Conservation (phyloP, 2,797 vertebrate species). For the Chiroxiphia lanceolata region DNA sequence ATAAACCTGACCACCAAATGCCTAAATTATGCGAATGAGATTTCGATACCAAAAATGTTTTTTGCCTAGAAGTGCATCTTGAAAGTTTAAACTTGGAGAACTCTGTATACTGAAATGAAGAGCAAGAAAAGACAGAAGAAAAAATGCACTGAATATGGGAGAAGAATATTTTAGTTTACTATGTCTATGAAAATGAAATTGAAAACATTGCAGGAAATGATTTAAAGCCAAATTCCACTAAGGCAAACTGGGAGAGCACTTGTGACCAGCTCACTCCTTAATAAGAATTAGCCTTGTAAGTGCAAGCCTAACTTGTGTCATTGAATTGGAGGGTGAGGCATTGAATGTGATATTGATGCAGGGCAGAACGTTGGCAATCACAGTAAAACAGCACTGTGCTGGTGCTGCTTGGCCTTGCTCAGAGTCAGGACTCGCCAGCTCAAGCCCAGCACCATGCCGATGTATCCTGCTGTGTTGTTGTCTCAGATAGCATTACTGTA, state of each 20-base stretch:
- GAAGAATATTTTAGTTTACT: not conserved
- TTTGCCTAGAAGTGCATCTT: not conserved
- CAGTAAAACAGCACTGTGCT: accelerated
- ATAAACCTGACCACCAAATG: not conserved
- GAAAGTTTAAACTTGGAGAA: not conserved
- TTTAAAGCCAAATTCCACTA: not conserved
- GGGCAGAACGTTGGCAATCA: accelerated
- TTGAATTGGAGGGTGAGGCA: not conserved
- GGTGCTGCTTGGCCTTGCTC: not conserved
- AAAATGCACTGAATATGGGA: not conserved
- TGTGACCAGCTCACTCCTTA: not conserved
- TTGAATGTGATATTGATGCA: not conserved
- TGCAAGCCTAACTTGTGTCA: not conserved
- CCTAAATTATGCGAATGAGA: not conserved
- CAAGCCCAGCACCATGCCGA: not conserved
- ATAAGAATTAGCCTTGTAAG: not conserved
- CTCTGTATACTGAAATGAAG: not conserved
- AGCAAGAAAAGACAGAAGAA: not conserved
- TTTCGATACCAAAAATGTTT: not conserved
- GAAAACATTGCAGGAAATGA: not conserved
- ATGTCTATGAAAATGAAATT: accelerated
- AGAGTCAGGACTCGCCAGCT: not conserved
- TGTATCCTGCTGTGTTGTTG: not conserved
- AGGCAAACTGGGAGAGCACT: not conserved
- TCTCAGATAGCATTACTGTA: not conserved